Conservation (phyloP, 2,797 vertebrate genomes). For the Tympanoctomys barrerae region DNA sequence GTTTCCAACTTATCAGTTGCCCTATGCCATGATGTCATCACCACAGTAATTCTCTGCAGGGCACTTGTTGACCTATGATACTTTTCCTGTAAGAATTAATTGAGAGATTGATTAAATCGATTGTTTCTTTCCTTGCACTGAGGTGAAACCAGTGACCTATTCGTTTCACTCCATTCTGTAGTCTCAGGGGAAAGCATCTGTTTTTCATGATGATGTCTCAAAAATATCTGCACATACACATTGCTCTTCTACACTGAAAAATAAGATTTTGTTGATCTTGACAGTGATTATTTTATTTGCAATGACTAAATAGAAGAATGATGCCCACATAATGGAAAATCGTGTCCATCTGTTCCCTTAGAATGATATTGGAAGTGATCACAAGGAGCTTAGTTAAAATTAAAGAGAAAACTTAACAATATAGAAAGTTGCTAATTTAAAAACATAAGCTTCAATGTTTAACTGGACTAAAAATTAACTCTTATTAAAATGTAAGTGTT, state of each 20-base stretch:
- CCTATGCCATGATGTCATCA: not conserved
- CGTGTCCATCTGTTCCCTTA: not conserved
- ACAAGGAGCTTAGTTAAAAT: not conserved
- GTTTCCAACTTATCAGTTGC: not conserved
- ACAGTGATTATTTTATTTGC: not conserved
- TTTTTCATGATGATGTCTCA: not conserved
- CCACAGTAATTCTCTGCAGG: not conserved
- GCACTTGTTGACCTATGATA: not conserved
- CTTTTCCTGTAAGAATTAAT: not conserved
- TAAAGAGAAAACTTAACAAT: not conserved
- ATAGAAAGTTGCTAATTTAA: not conserved
- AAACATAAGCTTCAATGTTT: not conserved
- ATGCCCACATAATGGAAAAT: not conserved
- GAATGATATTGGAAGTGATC: not conserved
- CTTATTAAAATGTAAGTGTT: not conserved
- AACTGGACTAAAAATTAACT: not conserved
- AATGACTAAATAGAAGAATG: not conserved
- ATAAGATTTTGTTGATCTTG: not conserved
- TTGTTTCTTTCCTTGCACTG: not conserved
- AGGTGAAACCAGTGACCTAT: not conserved
- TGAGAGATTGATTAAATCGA: not conserved
- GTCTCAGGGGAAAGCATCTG: not conserved
- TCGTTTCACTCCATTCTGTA: not conserved
- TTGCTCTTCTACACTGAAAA: not conserved
- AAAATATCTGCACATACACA: not conserved